These are phyloP conservation scores for Hystrix cristata DNA, from an alignment of 2,113 vertebrate genomes.

Conservation along the genomic window DNA sequence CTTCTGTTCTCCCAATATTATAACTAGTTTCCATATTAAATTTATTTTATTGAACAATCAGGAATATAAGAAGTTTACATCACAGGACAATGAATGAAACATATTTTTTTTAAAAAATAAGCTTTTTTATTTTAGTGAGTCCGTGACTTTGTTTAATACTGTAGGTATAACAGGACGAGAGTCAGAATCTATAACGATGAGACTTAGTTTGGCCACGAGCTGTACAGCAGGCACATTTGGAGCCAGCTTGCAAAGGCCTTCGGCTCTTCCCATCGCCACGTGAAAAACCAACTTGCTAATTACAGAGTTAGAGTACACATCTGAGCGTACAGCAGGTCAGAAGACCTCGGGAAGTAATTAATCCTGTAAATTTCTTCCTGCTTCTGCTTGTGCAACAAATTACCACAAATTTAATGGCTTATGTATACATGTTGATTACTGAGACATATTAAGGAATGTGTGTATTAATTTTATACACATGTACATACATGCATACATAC, in stretches of 20 bases:
- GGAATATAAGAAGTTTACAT: neutral
- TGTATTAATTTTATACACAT: neutral
- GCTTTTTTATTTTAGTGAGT: neutral
- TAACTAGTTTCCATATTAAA: neutral
- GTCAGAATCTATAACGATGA: neutral
- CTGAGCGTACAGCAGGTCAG: neutral
- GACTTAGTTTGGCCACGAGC: neutral
- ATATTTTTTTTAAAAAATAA: neutral
- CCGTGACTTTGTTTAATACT: slow-evolving; percentile 11
- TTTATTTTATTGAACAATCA: neutral
- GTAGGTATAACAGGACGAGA: neutral
- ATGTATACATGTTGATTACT: neutral
- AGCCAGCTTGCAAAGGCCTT: neutral
- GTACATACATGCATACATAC: neutral
- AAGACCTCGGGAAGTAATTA: neutral
- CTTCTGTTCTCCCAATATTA: neutral
- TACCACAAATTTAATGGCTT: neutral
- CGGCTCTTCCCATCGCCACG: neutral
- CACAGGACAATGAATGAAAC: neutral
- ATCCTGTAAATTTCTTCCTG: neutral
- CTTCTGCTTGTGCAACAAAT: neutral
- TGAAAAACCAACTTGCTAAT: neutral
- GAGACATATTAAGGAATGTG: neutral
- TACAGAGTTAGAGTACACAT: neutral
- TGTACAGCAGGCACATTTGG: neutral